Conservation (phyloP, 1,140 invertebrate genomes). For the Doryteuthis pealeii region DNA sequence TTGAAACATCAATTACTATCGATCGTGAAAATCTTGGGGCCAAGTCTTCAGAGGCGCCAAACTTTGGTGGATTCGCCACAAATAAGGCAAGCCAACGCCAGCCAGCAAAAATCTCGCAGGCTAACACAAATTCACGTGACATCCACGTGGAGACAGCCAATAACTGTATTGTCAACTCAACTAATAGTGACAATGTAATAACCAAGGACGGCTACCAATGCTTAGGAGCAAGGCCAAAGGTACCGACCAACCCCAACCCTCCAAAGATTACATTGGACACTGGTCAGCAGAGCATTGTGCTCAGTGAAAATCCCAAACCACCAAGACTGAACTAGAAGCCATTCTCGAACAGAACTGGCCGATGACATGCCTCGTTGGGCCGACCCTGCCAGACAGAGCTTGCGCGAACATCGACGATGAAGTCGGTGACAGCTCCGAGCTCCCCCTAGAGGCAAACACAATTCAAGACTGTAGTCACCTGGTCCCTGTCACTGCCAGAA, state of each 20-base stretch:
- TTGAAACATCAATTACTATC: slow-evolving; percentile 6
- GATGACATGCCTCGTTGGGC: slow-evolving; percentile 52
- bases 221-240: slow-evolving; percentile 11
- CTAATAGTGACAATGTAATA: not conserved
- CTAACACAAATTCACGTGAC: slow-evolving; percentile 10
- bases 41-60: slow-evolving; percentile 1
- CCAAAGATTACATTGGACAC: slow-evolving; percentile 13
- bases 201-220: slow-evolving; percentile 3
- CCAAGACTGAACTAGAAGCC: slow-evolving; percentile 1
- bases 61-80: not conserved
- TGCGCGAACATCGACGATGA: slow-evolving; percentile 62
- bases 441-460: slow-evolving; percentile 42
- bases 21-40: slow-evolving; percentile 1
- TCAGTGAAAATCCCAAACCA: not conserved
- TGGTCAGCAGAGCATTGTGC: slow-evolving; percentile 13
- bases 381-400: slow-evolving; percentile 51
- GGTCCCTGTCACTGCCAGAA: slow-evolving; percentile 30
- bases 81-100: slow-evolving; percentile 1
- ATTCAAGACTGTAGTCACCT: slow-evolving; percentile 49
- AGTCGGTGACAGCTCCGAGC: slow-evolving; percentile 29
- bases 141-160: slow-evolving; percentile 9
- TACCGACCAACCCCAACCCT: slow-evolving; percentile 19
- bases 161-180: not conserved
- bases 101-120: slow-evolving; percentile 14
- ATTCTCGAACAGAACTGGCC: slow-evolving; percentile 15